Evolutionary conservation across 2,888 invertebrate genomes (phyloP).

Genomic region (Himalopsyche japonica): DNA sequence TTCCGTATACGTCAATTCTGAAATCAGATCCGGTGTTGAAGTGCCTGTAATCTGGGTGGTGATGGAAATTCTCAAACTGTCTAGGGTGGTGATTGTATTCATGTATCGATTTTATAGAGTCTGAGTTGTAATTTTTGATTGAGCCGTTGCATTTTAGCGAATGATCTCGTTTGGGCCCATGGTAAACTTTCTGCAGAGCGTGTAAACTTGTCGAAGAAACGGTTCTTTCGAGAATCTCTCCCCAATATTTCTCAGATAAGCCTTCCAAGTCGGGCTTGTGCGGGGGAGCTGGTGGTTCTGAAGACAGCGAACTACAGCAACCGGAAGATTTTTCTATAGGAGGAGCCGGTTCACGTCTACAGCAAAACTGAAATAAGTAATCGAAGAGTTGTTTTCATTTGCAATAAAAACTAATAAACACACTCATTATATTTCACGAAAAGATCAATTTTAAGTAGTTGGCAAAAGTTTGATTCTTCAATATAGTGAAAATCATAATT

Average conservation of each 20-base stretch:
- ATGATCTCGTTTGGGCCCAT: constrained; percentile 47
- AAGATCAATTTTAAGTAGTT: too few relatives aligned
- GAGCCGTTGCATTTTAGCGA: constrained; percentile 54
- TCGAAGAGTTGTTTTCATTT: too few relatives aligned
- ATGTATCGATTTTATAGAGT: constrained; percentile 47
- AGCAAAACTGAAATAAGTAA: constrained; percentile 50
- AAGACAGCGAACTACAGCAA: constrained; percentile 56
- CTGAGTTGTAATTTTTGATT: constrained; percentile 55
- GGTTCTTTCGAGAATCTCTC: constrained; percentile 77
- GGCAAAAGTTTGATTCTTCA: too few relatives aligned
- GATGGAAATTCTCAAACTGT: constrained; percentile 50
- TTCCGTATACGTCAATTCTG: constrained; percentile 55
- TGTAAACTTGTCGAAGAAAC: constrained; percentile 76
- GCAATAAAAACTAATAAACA: too few relatives aligned
- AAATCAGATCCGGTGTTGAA: constrained; percentile 54
- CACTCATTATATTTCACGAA: too few relatives aligned
- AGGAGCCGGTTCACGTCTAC: constrained; percentile 52
- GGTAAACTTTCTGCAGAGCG: constrained; percentile 64
- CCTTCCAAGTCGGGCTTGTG: constrained; percentile 67
- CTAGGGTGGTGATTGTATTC: constrained; percentile 55
- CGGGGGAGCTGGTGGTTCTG: constrained; percentile 52
- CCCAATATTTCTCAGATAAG: constrained; percentile 73
- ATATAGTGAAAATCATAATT: too few relatives aligned
- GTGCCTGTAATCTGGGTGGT: constrained; percentile 53
- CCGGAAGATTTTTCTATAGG: constrained; percentile 56